Evolutionary conservation across 2,888 invertebrate genomes (phyloP).

Genomic region (Drosophila mimetica): DNA sequence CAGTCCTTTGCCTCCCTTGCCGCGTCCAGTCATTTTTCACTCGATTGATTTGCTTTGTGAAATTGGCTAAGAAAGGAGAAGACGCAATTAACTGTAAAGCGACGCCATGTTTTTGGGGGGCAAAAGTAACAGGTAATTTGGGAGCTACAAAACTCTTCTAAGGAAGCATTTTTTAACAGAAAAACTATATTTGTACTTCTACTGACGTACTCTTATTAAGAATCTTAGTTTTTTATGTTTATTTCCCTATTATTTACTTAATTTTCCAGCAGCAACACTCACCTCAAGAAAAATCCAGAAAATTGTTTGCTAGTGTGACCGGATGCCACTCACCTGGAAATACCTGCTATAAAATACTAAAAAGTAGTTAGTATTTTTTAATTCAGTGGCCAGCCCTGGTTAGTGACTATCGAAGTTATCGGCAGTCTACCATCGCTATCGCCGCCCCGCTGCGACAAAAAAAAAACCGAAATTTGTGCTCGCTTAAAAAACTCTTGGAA

Average conservation of each 20-base stretch:
- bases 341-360: not conserved
- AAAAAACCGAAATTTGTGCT: constrained; percentile 22
- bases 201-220: too few relatives aligned
- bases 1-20: constrained; percentile 91
- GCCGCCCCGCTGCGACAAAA: constrained; percentile 24
- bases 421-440: constrained; percentile 8
- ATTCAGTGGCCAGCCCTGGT: not conserved
- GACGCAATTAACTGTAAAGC: constrained; percentile 2
- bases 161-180: fast-evolving
- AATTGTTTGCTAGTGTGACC: constrained; percentile 3
- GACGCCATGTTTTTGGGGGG: constrained; percentile 36
- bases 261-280: not conserved
- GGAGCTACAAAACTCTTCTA: not conserved
- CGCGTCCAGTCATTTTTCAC: constrained; percentile 89
- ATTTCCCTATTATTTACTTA: constrained; percentile 2
- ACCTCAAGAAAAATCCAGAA: constrained; percentile 17
- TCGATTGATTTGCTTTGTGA: constrained; percentile 14
- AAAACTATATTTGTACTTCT: not conserved
- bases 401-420: not conserved
- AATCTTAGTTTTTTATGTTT: not conserved
- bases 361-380: not conserved
- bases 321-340: not conserved
- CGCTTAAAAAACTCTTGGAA: constrained; percentile 12
- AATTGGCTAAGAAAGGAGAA: constrained; percentile 19
- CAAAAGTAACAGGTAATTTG: not conserved